phyloP scores from a whole-genome alignment of 2,797 vertebrate species.

The Dallia pectoralis region DNA sequence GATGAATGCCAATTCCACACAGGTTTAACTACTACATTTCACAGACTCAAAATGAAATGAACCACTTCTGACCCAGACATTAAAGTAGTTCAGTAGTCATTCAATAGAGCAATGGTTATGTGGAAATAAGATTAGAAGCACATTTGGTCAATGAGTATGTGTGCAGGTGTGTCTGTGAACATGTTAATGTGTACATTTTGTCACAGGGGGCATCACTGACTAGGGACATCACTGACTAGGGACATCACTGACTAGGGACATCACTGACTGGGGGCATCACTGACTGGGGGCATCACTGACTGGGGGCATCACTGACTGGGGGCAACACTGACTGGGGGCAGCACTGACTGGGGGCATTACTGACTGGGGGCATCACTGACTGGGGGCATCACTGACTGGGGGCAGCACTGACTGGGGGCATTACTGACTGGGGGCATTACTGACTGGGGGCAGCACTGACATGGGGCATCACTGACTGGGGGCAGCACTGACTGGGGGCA shows the following conservation, averaged over 20 bases:
- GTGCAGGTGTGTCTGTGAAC: not conserved
- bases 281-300: constrained; percentile 14
- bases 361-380: constrained; percentile 53
- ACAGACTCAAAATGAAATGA: not conserved
- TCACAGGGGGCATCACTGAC: constrained; percentile 5
- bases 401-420: constrained; percentile 40
- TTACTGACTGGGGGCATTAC: constrained; percentile 49
- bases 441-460: constrained; percentile 9
- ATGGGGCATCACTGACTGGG: no score
- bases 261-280: constrained; percentile 50
- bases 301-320: constrained; percentile 53
- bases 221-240: no score
- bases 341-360: constrained; percentile 12
- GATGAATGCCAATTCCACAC: not conserved
- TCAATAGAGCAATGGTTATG: not conserved
- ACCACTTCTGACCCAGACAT: not conserved
- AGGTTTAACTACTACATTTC: not conserved
- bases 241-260: constrained; percentile 19
- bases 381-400: constrained; percentile 33
- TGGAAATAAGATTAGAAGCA: not conserved
- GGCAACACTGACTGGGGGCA: constrained; percentile 46
- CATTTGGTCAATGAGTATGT: constrained; percentile 42
- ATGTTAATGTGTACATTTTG: constrained; percentile 17
- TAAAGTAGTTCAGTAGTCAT: not conserved
- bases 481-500: constrained; percentile 19